Evolutionary conservation across 2,113 vertebrate species (phyloP), one percentile per base, ranked within the genome.

Genomic region (Oryzias curvinotus): DNA sequence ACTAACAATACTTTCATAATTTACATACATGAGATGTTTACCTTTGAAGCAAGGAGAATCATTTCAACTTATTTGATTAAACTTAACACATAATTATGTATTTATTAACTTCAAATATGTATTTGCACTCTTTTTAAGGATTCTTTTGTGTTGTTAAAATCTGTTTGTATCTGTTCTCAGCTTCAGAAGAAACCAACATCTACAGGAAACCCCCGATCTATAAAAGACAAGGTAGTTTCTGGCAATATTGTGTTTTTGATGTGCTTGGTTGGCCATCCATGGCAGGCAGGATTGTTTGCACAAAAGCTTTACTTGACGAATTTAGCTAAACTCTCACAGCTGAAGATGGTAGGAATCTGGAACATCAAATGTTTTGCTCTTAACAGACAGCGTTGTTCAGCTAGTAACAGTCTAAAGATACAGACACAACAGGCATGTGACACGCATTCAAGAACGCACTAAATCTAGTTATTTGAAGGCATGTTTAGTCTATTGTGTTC

Each of bases 201-300:
- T 98, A 97, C 91, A 92, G 94, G 89, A 97, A 96, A 73, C 93
- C 95, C 0, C 95, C 96, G 79, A 96, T 97, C 94, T 98, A 98
- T 89, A 98, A 97, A 82, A 93, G 93, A 85, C 93, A 95, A 88
- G 96, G 96, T 98, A 91, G 64, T 82, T 83, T 1, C 10, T 23
- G 46, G 36, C 3, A 25, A 2, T 5, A 16, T 21, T 50, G 5
- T 19, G n/a, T 7, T 46, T 59, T 73, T 52, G 26, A 18, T 19
- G 15, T 53, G 52, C 46, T 2, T 8, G 44, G 28, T 52, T 68
- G 45, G 52, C 17, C 47, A 48, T 47, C 15, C 15, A 7, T 60
- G 59, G 12, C 25, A 46, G 59, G 12, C 25, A 46, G 28, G 15
- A 23, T 28, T 44, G 8, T 63, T 48, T 36, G 17, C 50, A 41